Evolutionary conservation across 2,113 vertebrate species (phyloP).

Genomic region (Saccopteryx leptura): DNA sequence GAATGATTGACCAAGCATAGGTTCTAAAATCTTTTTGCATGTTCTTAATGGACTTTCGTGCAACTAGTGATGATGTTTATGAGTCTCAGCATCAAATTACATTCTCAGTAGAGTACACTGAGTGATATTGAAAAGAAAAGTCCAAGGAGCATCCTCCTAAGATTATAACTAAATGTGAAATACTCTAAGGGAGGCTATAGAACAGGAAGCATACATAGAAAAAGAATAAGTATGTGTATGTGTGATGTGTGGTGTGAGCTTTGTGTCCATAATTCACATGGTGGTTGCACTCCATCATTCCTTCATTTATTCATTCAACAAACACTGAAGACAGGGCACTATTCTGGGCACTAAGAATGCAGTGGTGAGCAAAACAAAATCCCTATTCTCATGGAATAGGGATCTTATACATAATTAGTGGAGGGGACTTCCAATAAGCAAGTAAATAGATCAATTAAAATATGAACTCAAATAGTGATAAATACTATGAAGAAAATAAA

Average conservation of each 20-base stretch:
- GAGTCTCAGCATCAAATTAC: not conserved
- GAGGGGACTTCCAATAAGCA: not conserved
- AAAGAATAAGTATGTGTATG: not conserved
- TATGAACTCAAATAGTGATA: not conserved
- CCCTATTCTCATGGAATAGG: not conserved
- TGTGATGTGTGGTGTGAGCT: not conserved
- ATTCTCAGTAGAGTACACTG: not conserved
- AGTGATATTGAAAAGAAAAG: not conserved
- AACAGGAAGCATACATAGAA: not conserved
- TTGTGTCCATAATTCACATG: not conserved
- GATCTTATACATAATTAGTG: not conserved
- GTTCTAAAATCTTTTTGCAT: not conserved
- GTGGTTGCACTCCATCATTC: not conserved
- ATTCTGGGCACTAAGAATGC: not conserved
- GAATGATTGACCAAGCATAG: not conserved
- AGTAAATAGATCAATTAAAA: constrained; percentile 18
- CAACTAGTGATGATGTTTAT: not conserved
- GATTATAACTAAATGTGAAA: not conserved
- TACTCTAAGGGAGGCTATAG: not conserved
- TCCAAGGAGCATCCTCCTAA: not conserved
- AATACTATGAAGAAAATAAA: constrained; percentile 24
- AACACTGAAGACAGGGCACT: not conserved
- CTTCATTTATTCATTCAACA: not conserved
- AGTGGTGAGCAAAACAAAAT: not conserved
- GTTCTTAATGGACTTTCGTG: not conserved